These are phyloP conservation scores for Anastrepha obliqua DNA, from an alignment of 1,140 invertebrate genomes.

Conservation along the genomic window DNA sequence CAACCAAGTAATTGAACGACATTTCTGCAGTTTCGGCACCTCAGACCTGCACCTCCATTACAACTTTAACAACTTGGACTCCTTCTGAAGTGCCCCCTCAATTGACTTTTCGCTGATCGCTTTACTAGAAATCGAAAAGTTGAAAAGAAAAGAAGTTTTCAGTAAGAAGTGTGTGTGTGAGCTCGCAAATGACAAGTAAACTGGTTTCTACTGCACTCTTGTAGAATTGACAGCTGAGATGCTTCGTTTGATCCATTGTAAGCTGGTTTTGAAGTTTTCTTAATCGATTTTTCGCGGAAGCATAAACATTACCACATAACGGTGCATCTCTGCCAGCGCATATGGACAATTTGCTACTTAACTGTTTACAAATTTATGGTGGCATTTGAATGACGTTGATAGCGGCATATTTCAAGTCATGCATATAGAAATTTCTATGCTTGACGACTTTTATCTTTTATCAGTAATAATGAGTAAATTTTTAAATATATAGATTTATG, in stretches of 20 bases:
- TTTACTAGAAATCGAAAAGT: background rate
- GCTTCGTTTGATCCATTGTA: background rate
- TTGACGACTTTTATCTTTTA: no score
- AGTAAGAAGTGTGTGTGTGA: background rate
- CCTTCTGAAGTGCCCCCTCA: background rate
- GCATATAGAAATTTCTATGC: no score
- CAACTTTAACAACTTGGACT: background rate
- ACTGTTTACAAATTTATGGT: background rate
- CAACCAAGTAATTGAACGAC: constrained; percentile 41
- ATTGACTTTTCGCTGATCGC: background rate
- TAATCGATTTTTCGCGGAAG: constrained; percentile 47
- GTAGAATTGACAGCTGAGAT: background rate
- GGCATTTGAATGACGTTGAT: background rate
- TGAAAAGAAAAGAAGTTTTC: background rate
- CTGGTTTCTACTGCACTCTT: background rate
- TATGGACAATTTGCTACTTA: background rate
- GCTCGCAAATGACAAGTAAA: background rate
- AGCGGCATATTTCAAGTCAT: no score
- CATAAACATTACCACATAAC: constrained; percentile 37
- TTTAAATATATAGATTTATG: no score
- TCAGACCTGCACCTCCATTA: background rate
- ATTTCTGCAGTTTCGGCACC: background rate
- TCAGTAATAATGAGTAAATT: no score
- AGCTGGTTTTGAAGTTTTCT: background rate
- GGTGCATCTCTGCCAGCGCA: background rate